Conservation (phyloP, 2,113 vertebrate species). For the Struthio camelus region DNA sequence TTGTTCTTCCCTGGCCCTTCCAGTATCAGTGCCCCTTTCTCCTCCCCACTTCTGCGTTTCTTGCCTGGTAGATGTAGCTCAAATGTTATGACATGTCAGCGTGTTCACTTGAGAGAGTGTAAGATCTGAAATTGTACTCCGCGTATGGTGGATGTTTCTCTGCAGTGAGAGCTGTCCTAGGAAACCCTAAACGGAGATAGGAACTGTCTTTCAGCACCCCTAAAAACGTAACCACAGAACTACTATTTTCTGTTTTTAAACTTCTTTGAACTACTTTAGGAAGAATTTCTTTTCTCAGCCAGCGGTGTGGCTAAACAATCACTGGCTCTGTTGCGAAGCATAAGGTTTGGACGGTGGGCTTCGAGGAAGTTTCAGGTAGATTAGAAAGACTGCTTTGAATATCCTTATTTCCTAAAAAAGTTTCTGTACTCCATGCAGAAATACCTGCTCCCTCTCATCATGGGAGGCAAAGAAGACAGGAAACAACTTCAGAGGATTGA, state of each 20-base stretch:
- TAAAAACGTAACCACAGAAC: not conserved
- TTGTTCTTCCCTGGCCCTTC: not conserved
- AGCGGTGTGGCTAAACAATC: not conserved
- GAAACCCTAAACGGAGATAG: not conserved
- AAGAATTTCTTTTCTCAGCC: not conserved
- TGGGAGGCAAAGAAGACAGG: conserved; percentile 95
- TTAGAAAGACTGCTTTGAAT: not conserved
- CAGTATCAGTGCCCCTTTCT: not conserved
- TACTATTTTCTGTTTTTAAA: not conserved
- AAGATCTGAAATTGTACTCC: not conserved
- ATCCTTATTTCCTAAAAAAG: not conserved
- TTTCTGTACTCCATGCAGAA: conserved; percentile 82
- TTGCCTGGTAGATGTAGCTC: not conserved
- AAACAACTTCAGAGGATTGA: conserved; percentile 98
- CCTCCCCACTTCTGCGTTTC: not conserved
- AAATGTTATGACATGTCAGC: not conserved
- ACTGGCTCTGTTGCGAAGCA: not conserved
- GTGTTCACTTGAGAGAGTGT: accelerated
- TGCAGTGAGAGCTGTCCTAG: not conserved
- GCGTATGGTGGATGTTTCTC: not conserved
- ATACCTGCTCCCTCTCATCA: conserved; percentile 96
- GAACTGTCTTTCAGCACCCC: not conserved
- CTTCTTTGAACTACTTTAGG: not conserved
- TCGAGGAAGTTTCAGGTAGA: not conserved
- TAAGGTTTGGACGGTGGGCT: not conserved